A percentile compares a stretch with the other conserved stretches of the same genome.
phyloP scores from a whole-genome alignment of 2,113 vertebrate species.

The zebrafish (Danio rerio) region DNA sequence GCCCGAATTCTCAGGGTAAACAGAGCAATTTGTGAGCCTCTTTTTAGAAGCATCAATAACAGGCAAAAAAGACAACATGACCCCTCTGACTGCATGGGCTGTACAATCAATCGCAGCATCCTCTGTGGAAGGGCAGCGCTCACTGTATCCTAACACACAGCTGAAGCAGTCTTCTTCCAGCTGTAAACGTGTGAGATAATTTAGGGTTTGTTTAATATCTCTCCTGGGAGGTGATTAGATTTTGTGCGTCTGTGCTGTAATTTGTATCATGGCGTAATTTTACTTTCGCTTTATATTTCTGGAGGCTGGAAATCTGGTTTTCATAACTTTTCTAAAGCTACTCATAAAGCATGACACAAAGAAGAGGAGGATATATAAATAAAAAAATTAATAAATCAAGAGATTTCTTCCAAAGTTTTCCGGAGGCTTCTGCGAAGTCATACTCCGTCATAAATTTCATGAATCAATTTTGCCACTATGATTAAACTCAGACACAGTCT shows the following conservation, averaged over 20 bases:
- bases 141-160: background rate
- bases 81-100: constrained; percentile 26
- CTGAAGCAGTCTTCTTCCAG: background rate
- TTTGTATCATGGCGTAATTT: constrained; percentile 17
- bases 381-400: constrained; percentile 7
- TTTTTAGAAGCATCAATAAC: constrained; percentile 59
- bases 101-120: constrained; percentile 40
- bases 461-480: constrained; percentile 45
- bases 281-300: background rate
- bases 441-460: constrained; percentile 39
- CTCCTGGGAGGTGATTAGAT: constrained; percentile 2
- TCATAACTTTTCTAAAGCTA: constrained; percentile 37
- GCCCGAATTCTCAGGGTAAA: constrained; percentile 56
- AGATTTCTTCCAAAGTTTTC: constrained; percentile 21
- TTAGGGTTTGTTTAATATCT: constrained; percentile 18
- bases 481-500: constrained; percentile 40
- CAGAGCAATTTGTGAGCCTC: constrained; percentile 56
- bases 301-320: constrained; percentile 12
- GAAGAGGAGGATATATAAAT: too few relatives aligned
- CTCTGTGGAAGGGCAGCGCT: background rate
- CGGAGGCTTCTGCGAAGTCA: constrained; percentile 34
- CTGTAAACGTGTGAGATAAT: constrained; percentile 1
- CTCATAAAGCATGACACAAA: constrained; percentile 25
- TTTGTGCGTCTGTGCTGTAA: background rate
- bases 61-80: constrained; percentile 52